Evolutionary conservation across 1,140 invertebrate genomes (phyloP), one percentile per base, ranked within the genome.

Genomic region (Polypedilum vanderplanki): DNA sequence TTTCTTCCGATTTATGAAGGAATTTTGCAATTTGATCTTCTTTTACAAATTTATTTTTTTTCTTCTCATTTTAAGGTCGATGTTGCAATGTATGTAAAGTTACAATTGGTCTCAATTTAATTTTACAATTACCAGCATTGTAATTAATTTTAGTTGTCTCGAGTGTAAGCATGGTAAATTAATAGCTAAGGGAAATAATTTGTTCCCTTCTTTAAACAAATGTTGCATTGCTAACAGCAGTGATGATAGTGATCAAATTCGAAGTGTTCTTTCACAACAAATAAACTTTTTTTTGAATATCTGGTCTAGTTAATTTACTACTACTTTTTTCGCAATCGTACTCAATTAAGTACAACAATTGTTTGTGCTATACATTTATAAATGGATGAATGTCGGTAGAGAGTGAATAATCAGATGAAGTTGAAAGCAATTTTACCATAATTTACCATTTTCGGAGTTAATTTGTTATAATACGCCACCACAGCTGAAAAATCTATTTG

Each of bases 61-160:
- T 20, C 20, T 18, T 70, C 65, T 70, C 65, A 70, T 18, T 70
- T 70, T n/a, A n/a, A 57, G 46, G 46, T 57, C 46, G 65, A 70
- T 70, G 65, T 5, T 5, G 65, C 17, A 70, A 70, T 70, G 65
- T 70, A 22, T 18, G n/a, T 15, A 4, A 10, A 57, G 46, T 57
- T 33, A 18, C 18, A 70, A 70, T 70, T 70, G 65, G 10, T 20
- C 65, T 20, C 17, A 70, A 20, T 33, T 70, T 70, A 70, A 70
- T 70, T 33, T 33, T 70, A 70, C 65, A 70, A 70, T 57, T 57
- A 57, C 46, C 12, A 57, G n/a, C 46, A 15, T 57, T 57, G 12
- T 57, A 12, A 57, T 57, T n/a, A 57, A 57, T 57, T 12, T 57
- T 4, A 12, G 1, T 46, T 46, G 41, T 3, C 2, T 46, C 1